These are phyloP conservation scores for Achatina immaculata DNA, from an alignment of 1,140 invertebrate genomes.

Conservation along the genomic window DNA sequence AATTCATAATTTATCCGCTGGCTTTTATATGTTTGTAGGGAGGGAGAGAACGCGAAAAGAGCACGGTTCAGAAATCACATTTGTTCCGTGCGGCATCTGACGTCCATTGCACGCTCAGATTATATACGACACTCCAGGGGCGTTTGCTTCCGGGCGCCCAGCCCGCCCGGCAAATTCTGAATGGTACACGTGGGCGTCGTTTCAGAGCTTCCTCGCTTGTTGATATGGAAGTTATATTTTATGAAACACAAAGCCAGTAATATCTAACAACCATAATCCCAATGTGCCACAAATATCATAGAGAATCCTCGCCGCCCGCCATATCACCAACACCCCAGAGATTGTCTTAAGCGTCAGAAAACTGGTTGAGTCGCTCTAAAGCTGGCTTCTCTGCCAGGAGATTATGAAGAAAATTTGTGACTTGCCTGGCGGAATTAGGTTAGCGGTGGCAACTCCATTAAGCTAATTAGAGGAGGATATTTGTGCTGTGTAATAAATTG, in stretches of 20 bases:
- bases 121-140: background rate
- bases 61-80: background rate
- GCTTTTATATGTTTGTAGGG: background rate
- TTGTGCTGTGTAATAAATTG: background rate
- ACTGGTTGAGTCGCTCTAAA: background rate
- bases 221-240: background rate
- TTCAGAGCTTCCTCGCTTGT: background rate
- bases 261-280: background rate
- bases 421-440: background rate
- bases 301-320: background rate
- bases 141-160: background rate
- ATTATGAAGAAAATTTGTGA: background rate
- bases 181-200: background rate
- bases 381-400: background rate
- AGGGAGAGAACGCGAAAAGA: no score
- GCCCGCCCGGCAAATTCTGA: background rate
- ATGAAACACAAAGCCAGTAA: background rate
- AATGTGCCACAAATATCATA: background rate
- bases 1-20: background rate
- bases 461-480: conserved; percentile 5
- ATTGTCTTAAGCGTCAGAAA: background rate
- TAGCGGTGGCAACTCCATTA: background rate
- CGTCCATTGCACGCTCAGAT: background rate
- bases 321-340: background rate
- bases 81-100: background rate